A percentile compares a stretch with the other conserved stretches of the same genome.
Evolutionary conservation across 2,113 vertebrate genomes (phyloP).

Genomic region (Nematolebias whitei): DNA sequence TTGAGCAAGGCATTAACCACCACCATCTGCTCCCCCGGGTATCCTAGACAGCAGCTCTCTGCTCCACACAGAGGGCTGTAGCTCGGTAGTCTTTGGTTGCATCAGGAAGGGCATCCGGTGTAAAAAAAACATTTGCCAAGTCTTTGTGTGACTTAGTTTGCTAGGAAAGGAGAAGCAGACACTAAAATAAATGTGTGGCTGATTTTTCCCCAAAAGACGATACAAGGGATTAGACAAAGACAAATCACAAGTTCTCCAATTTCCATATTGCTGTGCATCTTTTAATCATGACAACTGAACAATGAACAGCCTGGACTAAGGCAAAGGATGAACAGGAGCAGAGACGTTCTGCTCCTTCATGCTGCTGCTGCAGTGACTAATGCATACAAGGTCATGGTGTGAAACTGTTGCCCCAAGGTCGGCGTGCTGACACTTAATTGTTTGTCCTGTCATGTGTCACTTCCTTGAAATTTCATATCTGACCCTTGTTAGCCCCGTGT

Average conservation of each 20-base stretch:
- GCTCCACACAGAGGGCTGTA: too few species aligned
- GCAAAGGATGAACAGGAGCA: slow-evolving; percentile 48
- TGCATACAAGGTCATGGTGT: slow-evolving; percentile 70
- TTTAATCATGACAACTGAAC: slow-evolving; percentile 79
- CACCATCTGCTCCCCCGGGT: too few species aligned
- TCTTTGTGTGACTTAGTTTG: too few species aligned
- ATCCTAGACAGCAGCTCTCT: too few species aligned
- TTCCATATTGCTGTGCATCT: slow-evolving; percentile 73
- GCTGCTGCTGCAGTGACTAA: slow-evolving; percentile 71
- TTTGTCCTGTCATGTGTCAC: slow-evolving; percentile 81
- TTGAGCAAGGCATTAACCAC: too few species aligned
- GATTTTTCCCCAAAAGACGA: too few species aligned
- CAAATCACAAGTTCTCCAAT: slow-evolving; percentile 58
- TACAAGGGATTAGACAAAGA: slow-evolving; percentile 70
- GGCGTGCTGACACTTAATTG: slow-evolving; percentile 75
- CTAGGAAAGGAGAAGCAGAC: too few species aligned
- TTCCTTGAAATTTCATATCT: slow-evolving; percentile 79
- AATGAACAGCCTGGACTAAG: slow-evolving; percentile 70
- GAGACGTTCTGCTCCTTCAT: slow-evolving; percentile 15
- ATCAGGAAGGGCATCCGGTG: too few species aligned
- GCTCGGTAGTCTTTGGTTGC: too few species aligned
- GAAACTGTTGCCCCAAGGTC: slow-evolving; percentile 76
- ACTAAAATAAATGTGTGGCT: too few species aligned
- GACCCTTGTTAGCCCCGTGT: slow-evolving; percentile 69
- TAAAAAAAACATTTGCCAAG: too few species aligned